Evolutionary conservation across 2,888 invertebrate genomes (phyloP), one percentile per base, ranked within the genome.

Genomic region (Philonicus albiceps): DNA sequence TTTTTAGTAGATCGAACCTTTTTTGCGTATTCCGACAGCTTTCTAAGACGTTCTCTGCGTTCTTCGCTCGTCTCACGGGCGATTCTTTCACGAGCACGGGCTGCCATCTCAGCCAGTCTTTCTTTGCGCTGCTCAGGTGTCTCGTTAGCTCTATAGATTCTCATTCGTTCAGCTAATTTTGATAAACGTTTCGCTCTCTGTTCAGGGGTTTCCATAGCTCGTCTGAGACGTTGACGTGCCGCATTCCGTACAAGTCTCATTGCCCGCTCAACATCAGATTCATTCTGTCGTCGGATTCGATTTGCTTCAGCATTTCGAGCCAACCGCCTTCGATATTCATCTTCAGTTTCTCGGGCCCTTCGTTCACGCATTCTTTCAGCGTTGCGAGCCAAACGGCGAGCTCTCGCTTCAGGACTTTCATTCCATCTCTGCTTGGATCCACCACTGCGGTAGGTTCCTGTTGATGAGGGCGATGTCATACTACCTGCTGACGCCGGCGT

Each of bases 1-100:
- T 91, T 91, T 91, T 92, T 92, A 91, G 91, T 91, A 90, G 91
- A 91, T 91, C 92, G 91, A 91, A 92, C 92, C 91, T 91, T 92
- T 91, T 92, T 92, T 88, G 92, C 92, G 88, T 92, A 92, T 87
- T 92, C 92, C 89, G 92, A 92, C 89, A 92, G 90, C 90, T 92
- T 92, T 90, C 91, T 91, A 90, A 92, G 91, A 90, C 92, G 90
- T 88, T 92, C 92, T 91, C 91, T 91, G 87, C 92, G 91, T 89
- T 92, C 92, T 31, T 92, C 92, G 64, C 89, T 89, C 11, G 90
- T 89, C 87, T 92, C 92, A 87, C 90, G 91, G 74, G 92, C 91
- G 43, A 92, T 92, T 53, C 92, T 90, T 72, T 92, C 92, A 0
- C 92, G 89, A 80, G 92, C 92, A 11, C 92, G 88, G 16, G 91